Evolutionary conservation across 2,113 vertebrate genomes (phyloP).

Genomic region (Phylloscopus trochiloides): DNA sequence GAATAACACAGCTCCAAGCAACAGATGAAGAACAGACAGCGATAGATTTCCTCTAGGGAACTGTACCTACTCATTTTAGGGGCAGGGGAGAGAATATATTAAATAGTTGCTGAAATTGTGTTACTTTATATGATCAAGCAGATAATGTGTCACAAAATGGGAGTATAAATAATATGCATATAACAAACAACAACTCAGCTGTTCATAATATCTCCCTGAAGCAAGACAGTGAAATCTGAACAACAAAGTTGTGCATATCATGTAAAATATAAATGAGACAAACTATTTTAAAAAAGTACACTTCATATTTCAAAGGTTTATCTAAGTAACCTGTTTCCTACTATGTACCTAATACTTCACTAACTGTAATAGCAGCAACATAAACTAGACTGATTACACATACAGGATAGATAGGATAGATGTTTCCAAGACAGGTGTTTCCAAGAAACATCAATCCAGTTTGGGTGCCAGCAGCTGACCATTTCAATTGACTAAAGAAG

Average conservation of each 20-base stretch:
- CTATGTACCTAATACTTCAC: background rate
- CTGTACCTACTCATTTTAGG: background rate
- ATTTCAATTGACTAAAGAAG: background rate
- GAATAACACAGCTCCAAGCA: background rate
- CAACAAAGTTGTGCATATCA: background rate
- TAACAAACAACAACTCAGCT: background rate
- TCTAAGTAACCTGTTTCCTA: background rate
- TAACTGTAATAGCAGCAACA: background rate
- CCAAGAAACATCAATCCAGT: background rate
- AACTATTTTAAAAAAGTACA: background rate
- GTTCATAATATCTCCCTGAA: background rate
- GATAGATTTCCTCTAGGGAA: background rate
- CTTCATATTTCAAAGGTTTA: background rate
- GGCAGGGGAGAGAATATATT: background rate
- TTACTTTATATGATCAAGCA: background rate
- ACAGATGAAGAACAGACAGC: background rate
- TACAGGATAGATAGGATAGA: background rate
- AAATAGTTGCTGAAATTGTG: background rate
- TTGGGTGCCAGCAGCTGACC: background rate
- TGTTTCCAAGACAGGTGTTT: background rate
- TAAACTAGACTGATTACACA: background rate
- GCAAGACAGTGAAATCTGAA: background rate
- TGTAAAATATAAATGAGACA: slow-evolving; percentile 21
- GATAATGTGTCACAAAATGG: background rate
- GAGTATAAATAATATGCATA: background rate